Percentiles rank a stretch among this genome's conserved stretches.
Evolutionary conservation across 2,888 invertebrate genomes (phyloP).

Genomic region (Criorhina ranunculi): DNA sequence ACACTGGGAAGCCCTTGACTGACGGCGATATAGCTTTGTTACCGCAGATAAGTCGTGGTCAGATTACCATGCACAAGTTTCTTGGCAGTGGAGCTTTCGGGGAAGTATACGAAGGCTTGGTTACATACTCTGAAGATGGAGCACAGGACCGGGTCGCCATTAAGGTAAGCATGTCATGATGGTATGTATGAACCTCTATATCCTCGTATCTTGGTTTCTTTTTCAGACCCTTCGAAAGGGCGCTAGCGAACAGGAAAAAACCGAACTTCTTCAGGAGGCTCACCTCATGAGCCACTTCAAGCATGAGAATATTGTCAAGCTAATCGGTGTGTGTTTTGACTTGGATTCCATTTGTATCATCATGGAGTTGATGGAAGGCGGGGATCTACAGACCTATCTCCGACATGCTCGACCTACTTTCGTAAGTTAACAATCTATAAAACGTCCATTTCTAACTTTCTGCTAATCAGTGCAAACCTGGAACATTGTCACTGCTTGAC

Average conservation of each 20-base stretch:
- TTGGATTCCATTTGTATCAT: constrained; percentile 97
- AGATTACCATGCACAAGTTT: constrained; percentile 94
- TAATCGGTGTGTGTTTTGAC: constrained; percentile 97
- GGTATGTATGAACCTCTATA: background rate
- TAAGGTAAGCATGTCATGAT: constrained; percentile 87
- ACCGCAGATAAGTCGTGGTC: constrained; percentile 94
- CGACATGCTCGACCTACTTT: constrained; percentile 91
- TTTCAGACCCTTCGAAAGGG: constrained; percentile 94
- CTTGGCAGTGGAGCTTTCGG: constrained; percentile 98
- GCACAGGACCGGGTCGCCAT: constrained; percentile 94
- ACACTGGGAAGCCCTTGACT: constrained; percentile 88
- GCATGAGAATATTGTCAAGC: constrained; percentile 96
- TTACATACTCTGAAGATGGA: constrained; percentile 88
- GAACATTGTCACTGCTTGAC: constrained; percentile 91
- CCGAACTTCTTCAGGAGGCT: constrained; percentile 98
- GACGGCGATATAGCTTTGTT: constrained; percentile 92
- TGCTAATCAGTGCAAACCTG: constrained; percentile 86
- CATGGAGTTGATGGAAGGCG: constrained; percentile 99
- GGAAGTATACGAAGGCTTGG: constrained; percentile 97
- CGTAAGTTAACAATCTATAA: constrained; percentile 83
- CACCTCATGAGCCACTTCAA: constrained; percentile 98
- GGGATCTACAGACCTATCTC: constrained; percentile 96
- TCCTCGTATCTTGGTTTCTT: no score
- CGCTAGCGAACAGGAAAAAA: constrained; percentile 94
- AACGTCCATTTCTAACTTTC: background rate